phyloP scores from a whole-genome alignment of 2,888 invertebrate genomes.

The Agriopis marginaria region DNA sequence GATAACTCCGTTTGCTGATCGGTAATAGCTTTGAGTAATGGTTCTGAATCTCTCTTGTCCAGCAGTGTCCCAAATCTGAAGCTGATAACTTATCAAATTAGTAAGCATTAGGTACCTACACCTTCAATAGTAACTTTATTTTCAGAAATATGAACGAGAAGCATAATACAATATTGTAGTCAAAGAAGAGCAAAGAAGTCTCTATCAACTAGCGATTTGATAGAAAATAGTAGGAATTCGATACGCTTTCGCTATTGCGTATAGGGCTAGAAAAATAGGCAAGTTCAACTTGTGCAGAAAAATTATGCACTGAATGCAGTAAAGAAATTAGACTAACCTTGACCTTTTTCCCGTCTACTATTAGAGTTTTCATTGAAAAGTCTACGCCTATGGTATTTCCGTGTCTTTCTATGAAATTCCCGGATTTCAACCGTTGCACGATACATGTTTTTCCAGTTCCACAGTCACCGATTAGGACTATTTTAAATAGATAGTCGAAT shows the following conservation, averaged over 20 bases:
- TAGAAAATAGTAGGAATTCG: not conserved
- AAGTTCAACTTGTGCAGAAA: not conserved
- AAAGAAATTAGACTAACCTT: constrained; percentile 88
- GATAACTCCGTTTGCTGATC: constrained; percentile 98
- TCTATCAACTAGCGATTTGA: not conserved
- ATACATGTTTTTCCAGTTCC: constrained; percentile 97
- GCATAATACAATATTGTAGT: no score
- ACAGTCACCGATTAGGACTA: constrained; percentile 96
- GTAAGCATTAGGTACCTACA: not conserved
- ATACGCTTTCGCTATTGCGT: constrained; percentile 18
- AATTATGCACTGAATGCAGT: constrained; percentile 28
- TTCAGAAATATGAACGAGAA: no score
- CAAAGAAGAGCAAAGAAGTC: no score
- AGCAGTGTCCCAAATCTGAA: constrained; percentile 99
- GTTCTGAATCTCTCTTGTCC: constrained; percentile 98
- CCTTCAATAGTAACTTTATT: no score
- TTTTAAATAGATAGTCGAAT: constrained; percentile 98
- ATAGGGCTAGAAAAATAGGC: not conserved
- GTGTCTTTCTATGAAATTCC: constrained; percentile 97
- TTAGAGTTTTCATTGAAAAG: constrained; percentile 98
- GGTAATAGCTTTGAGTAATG: constrained; percentile 98
- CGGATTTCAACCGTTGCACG: constrained; percentile 97
- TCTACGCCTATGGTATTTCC: constrained; percentile 99
- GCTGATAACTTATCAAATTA: constrained; percentile 74
- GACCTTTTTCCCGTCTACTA: constrained; percentile 97